Evolutionary conservation across 1,140 invertebrate species (phyloP), one percentile per base, ranked within the genome.

Genomic region (Heliothis virescens): DNA sequence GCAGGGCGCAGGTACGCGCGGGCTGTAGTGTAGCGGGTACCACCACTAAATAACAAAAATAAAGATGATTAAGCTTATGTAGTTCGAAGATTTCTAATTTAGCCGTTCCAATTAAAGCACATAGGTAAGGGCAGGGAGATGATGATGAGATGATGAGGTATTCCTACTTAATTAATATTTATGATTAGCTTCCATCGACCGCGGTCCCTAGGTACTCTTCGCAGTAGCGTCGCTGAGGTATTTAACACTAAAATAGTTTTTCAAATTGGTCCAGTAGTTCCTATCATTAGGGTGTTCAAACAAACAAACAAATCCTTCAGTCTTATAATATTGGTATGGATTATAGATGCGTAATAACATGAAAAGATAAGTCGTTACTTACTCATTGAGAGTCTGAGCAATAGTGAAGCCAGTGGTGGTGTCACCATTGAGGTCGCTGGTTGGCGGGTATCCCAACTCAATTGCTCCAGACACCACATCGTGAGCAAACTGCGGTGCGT

Each of bases 1-100:
- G 97, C 97, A 0, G 98, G 98, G 12, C 98, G 92, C 0, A 99
- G 93, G 86, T 98, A 99, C 0, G 97, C 98, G 88, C 98, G 98
- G 0, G 97, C 95, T 13, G 95, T 96, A 81, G 96, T 97, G 83
- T 96, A 95, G 26, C 97, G 95, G 13, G 95, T 94, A 1, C 97
- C 97, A 41, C 95, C 97, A 71, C 97, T 96, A 82, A 11, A 13
- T 80, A 67, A 18, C 0, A 10, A 10, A 2, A 41, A 78, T 47
- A 67, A n/a, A 13, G 60, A 0, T 62, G 29, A 55, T 13, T 4
- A 3, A 4, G 15, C 34, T 41, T 0, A 41, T 41, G 1, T 41
- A 41, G 34, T 41, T 41, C 9, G 34, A 41, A 41, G 34, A 41
- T 7, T 41, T 5, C 34, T 9, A 41, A 7, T 41, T 41, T 0